phyloP scores from a whole-genome alignment of 2,888 invertebrate species.

The Stenichneumon culpator region DNA sequence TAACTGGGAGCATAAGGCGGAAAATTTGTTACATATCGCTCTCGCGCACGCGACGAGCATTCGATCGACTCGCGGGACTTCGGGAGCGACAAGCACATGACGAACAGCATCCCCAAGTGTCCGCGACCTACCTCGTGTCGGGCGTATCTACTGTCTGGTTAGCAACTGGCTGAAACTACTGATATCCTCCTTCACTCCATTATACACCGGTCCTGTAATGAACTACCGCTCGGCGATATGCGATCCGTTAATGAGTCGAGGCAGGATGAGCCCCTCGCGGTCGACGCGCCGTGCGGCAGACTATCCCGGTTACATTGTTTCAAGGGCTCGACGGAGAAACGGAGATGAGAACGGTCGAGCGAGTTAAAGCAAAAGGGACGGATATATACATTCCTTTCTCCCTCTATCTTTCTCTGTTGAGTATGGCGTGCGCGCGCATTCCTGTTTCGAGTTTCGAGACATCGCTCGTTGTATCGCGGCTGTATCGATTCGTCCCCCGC shows the following conservation, averaged over 20 bases:
- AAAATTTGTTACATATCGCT: conserved; percentile 15
- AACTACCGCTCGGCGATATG: conserved; percentile 12
- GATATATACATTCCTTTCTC: neutral
- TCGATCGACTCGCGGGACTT: neutral
- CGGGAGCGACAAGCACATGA: conserved; percentile 16
- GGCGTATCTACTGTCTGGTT: conserved; percentile 10
- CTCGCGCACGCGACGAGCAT: neutral
- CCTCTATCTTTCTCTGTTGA: neutral
- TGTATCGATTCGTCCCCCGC: conserved; percentile 84
- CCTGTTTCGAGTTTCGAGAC: conserved; percentile 83
- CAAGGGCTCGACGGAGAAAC: conserved; percentile 53
- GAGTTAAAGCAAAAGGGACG: conserved; percentile 23
- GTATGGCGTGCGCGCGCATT: conserved; percentile 69
- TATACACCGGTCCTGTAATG: neutral
- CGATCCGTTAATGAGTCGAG: conserved; percentile 26
- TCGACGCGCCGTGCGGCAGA: conserved; percentile 35
- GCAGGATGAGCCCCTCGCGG: conserved; percentile 20
- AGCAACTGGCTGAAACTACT: conserved; percentile 15
- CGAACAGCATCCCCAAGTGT: conserved; percentile 42
- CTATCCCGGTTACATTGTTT: conserved; percentile 55
- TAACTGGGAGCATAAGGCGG: neutral
- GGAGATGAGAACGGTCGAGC: conserved; percentile 3
- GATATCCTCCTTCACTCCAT: conserved; percentile 13
- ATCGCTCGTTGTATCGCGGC: conserved; percentile 83
- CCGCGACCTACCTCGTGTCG: neutral